phyloP scores from a whole-genome alignment of 1,140 invertebrate species.

The Euwallacea fornicatus region DNA sequence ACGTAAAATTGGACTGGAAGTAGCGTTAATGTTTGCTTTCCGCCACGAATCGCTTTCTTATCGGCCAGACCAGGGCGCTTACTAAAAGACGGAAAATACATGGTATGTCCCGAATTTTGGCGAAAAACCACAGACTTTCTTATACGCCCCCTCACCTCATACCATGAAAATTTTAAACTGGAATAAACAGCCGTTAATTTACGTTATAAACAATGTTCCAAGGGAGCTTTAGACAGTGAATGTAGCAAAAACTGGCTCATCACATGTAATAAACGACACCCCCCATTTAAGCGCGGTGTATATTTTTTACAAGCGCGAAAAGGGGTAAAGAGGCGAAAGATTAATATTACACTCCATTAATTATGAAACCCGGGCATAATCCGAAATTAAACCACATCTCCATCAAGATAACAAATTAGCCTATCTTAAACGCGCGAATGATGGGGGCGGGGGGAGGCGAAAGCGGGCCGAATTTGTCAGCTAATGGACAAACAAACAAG shows the following conservation, averaged over 20 bases:
- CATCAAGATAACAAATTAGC: slow-evolving; percentile 38
- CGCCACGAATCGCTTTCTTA: neutral
- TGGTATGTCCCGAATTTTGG: neutral
- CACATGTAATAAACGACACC: slow-evolving; percentile 16
- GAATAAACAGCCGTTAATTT: neutral
- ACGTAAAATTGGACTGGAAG: too few species aligned
- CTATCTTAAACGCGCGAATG: slow-evolving; percentile 22
- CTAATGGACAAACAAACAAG: slow-evolving; percentile 39
- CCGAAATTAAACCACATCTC: slow-evolving; percentile 33
- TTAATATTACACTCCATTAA: slow-evolving; percentile 29
- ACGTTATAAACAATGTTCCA: too few species aligned
- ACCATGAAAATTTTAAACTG: neutral
- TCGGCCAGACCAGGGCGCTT: neutral
- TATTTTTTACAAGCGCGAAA: slow-evolving; percentile 15
- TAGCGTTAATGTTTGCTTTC: too few species aligned
- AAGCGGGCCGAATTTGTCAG: slow-evolving; percentile 34
- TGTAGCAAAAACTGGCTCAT: slow-evolving; percentile 1
- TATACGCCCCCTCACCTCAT: neutral
- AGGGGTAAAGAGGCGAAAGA: slow-evolving; percentile 21
- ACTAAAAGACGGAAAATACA: neutral
- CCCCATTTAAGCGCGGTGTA: neutral
- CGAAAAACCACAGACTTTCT: neutral
- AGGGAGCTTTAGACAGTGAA: too few species aligned
- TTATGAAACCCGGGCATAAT: slow-evolving; percentile 27
- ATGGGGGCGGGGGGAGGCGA: slow-evolving; percentile 8